Evolutionary conservation across 2,888 invertebrate species (phyloP), one percentile per base, ranked within the genome.

Genomic region (Meiosimyza decipiens): DNA sequence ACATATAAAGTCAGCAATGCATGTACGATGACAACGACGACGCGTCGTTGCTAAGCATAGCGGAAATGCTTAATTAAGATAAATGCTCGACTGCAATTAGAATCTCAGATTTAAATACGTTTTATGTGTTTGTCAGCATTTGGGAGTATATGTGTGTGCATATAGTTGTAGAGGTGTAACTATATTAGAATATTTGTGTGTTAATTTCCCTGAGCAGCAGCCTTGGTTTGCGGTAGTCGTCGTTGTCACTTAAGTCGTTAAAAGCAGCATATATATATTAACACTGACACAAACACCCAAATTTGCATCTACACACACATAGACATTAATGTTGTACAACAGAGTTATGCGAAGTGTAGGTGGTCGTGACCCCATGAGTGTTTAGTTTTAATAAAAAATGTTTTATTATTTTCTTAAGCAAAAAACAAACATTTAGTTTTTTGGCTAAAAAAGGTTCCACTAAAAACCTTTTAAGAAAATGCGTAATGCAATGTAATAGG

Each of bases 81-180:
- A 80, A 82, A 81, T 82, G 80, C 79, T 80, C 77, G 78, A 79
- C 80, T 79, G 80, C 81, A 80, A 81, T 80, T 81, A 80, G 78
- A 80, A 77, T 78, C 79, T 77, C 77, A 77, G 77, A 78, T 78
- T 79, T 77, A 79, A 79, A 77, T 79, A 74, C 76, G 71, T 74
- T 66, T 72, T 70, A 52, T 18, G 11, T 40, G 40, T 40, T 40
- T 40, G 40, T 9, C 11, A 40, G 40, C 40, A 18, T 49, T n/a
- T 54, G 18, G n/a, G 54, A 52, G n/a, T 47, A 6, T 16, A 6
- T 28, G 28, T 28, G 28, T 28, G 3, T 28, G 28, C 28, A 28
- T 28, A 28, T 28, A 28, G 28, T 28, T 28, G 28, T 28, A 28
- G n/a, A n/a, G 28, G 28, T 28, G 28, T 28, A 28, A 28, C 28